Conservation (phyloP, 37 sponge, comb jelly and placozoan genomes). For the Chondrilla cf. caribensis region DNA sequence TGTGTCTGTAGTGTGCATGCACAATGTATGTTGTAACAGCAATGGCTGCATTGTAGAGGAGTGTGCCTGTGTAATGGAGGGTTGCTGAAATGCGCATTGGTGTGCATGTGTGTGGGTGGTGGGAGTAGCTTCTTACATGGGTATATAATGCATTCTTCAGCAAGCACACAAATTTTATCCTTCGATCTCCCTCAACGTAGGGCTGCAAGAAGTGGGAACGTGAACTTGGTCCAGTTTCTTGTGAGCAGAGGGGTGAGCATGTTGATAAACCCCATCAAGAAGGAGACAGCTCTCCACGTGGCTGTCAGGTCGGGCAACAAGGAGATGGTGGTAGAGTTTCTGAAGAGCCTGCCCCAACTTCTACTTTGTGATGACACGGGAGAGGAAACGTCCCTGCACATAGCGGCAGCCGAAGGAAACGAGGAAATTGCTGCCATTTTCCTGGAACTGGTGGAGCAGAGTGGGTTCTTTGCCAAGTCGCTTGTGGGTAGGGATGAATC, state of each 20-base stretch:
- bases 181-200: conserved; percentile 18
- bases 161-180: too few species aligned
- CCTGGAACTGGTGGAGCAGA: conserved; percentile 42
- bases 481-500: neutral
- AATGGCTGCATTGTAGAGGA: too few species aligned
- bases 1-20: neutral
- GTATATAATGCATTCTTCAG: too few species aligned
- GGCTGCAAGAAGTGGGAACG: conserved; percentile 8
- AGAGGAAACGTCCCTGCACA: conserved; percentile 54
- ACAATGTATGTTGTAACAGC: too few species aligned
- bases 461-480: neutral
- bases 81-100: too few species aligned
- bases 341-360: conserved; percentile 45
- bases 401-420: conserved; percentile 57
- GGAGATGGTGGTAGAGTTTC: conserved; percentile 35
- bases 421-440: conserved; percentile 42
- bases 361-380: conserved; percentile 44
- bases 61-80: too few species aligned
- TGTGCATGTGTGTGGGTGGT: too few species aligned
- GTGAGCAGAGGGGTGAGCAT: conserved; percentile 38
- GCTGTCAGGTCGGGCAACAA: conserved; percentile 42
- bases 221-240: conserved; percentile 51
- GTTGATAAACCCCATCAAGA: conserved; percentile 26
- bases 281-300: conserved; percentile 63
- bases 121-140: too few species aligned